phyloP scores from a whole-genome alignment of 1,140 invertebrate species.

The Hyposmocoma kahamanoa region DNA sequence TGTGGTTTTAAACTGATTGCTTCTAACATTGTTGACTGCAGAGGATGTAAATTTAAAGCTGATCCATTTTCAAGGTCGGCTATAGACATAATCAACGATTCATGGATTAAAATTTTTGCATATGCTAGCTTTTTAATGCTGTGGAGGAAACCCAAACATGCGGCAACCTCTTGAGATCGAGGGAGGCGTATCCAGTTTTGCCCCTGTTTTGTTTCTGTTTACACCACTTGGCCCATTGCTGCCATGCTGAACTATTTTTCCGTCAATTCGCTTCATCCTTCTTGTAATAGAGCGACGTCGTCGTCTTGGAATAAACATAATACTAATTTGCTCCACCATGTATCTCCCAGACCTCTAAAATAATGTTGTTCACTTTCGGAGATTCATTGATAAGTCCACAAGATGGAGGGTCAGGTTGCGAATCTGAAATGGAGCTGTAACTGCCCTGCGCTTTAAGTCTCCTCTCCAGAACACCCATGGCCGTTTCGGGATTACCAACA shows the following conservation, averaged over 20 bases:
- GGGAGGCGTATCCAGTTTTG: neutral
- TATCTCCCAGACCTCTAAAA: conserved; percentile 9
- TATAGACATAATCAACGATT: conserved; percentile 5
- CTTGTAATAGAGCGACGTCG: neutral
- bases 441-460: neutral
- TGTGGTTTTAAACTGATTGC: neutral
- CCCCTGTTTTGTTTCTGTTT: neutral
- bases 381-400: neutral
- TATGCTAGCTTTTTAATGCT: conserved; percentile 1
- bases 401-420: neutral
- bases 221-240: conserved; percentile 21
- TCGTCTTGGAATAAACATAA: neutral
- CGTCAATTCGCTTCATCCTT: conserved; percentile 16
- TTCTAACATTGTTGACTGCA: conserved; percentile 1
- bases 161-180: neutral
- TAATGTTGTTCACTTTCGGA: neutral
- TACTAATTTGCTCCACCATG: conserved; percentile 1
- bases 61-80: neutral
- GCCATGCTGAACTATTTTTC: conserved; percentile 12
- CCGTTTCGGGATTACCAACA: conserved; percentile 6
- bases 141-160: neutral
- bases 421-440: conserved; percentile 2
- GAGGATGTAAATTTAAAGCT: neutral
- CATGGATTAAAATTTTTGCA: conserved; percentile 1
- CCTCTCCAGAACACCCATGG: conserved; percentile 1